Conservation (phyloP, 2,113 vertebrate genomes). For the Natator depressus region DNA sequence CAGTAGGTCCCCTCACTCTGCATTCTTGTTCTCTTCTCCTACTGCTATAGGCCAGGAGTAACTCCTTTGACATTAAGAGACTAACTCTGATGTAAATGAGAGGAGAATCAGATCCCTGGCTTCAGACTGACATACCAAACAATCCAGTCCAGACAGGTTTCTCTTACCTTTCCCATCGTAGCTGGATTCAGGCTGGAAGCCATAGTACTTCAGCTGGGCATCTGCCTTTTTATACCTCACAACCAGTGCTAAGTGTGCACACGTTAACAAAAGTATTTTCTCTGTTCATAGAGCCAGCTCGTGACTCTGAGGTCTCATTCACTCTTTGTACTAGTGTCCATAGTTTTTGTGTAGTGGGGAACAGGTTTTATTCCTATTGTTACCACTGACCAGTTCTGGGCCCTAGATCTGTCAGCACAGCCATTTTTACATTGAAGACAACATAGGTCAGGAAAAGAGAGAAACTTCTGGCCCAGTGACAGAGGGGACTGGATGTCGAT, state of each 20-base stretch:
- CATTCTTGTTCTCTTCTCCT: background rate
- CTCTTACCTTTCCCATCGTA: slow-evolving; percentile 2
- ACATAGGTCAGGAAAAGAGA: background rate
- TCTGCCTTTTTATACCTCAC: background rate
- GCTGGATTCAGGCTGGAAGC: background rate
- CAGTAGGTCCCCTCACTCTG: background rate
- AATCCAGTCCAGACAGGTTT: background rate
- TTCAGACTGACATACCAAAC: background rate
- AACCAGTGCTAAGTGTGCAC: background rate
- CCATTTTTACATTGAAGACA: background rate
- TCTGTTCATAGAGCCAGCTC: background rate
- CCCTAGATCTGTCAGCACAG: background rate
- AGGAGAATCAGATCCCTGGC: background rate
- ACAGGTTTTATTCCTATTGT: background rate
- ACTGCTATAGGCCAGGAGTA: background rate
- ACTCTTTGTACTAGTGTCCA: background rate
- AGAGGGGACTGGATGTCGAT: background rate
- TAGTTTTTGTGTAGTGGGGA: background rate
- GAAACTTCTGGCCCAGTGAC: background rate
- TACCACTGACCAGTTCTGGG: background rate
- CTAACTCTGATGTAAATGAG: background rate
- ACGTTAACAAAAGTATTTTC: background rate
- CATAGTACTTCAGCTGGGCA: background rate
- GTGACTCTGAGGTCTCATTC: background rate
- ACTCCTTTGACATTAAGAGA: background rate